These are phyloP conservation scores for Maniola hyperantus DNA, from an alignment of 2,888 invertebrate species.

Conservation along the genomic window DNA sequence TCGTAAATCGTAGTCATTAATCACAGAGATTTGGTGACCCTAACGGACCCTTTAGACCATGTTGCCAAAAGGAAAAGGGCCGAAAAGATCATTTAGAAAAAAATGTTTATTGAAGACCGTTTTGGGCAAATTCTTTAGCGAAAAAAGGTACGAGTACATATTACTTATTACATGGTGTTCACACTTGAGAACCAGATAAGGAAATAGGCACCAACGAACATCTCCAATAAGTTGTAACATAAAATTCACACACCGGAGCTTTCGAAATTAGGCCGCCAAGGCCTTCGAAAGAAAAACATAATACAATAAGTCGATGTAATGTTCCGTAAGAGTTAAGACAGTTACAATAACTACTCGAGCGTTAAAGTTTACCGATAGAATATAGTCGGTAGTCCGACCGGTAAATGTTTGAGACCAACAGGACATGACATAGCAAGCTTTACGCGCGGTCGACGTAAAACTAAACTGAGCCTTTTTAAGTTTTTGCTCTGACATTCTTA, in stretches of 20 bases:
- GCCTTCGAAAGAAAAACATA: neutral
- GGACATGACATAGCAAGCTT: no score
- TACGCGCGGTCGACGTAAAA: no score
- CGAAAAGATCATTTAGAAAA: neutral
- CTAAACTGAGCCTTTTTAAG: no score
- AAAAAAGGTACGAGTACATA: no score
- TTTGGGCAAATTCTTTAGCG: neutral
- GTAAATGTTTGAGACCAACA: no score
- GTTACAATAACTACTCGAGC: conserved; percentile 11
- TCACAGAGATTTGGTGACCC: conserved; percentile 8
- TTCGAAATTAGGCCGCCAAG: conserved; percentile 10
- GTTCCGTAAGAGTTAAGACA: conserved; percentile 14
- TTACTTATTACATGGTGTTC: no score
- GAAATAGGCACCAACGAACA: no score
- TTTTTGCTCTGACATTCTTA: no score
- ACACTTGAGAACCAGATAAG: neutral
- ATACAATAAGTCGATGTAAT: conserved; percentile 19
- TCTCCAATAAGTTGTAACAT: neutral
- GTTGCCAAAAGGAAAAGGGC: conserved; percentile 5
- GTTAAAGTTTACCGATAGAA: conserved; percentile 15
- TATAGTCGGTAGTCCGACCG: neutral
- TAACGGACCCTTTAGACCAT: neutral
- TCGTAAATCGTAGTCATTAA: conserved; percentile 7
- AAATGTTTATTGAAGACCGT: neutral
- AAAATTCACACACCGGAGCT: conserved; percentile 8